Evolutionary conservation across 1,140 invertebrate species (phyloP).

Genomic region (Trichogramma pretiosum): DNA sequence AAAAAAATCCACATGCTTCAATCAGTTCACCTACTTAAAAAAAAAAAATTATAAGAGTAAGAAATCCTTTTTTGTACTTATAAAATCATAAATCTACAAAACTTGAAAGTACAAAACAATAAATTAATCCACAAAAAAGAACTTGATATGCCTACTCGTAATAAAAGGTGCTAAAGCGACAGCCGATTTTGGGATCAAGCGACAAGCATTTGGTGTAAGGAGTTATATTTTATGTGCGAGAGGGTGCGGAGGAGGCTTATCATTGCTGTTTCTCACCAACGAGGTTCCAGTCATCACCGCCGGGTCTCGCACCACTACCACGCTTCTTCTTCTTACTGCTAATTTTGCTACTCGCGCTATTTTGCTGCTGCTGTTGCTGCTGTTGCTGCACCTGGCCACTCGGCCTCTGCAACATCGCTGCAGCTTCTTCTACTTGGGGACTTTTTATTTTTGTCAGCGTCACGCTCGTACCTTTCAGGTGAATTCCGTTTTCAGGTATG

Average conservation of each 20-base stretch:
- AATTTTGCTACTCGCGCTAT: constrained; percentile 28
- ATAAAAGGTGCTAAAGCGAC: no score
- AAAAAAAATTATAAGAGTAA: no score
- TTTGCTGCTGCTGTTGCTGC: constrained; percentile 6
- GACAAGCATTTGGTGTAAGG: no score
- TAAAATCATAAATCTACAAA: no score
- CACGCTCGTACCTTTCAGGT: constrained; percentile 40
- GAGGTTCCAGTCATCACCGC: constrained; percentile 48
- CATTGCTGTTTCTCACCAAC: constrained; percentile 46
- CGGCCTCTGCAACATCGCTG: constrained; percentile 3
- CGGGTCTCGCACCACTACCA: constrained; percentile 32
- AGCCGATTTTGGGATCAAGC: no score
- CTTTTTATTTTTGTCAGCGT: constrained; percentile 39
- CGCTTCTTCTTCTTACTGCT: constrained; percentile 47
- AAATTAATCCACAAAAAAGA: no score
- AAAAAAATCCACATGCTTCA: no score
- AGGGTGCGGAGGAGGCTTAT: constrained; percentile 20
- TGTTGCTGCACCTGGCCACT: constrained; percentile 1
- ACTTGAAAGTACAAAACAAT: no score
- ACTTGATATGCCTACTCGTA: no score
- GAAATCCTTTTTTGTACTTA: no score
- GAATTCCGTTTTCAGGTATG: constrained; percentile 42
- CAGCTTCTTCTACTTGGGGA: constrained; percentile 7
- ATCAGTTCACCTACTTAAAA: no score
- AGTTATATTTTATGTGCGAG: no score